phyloP scores from a whole-genome alignment of 2,113 vertebrate species.

The Eurystomus gularis region DNA sequence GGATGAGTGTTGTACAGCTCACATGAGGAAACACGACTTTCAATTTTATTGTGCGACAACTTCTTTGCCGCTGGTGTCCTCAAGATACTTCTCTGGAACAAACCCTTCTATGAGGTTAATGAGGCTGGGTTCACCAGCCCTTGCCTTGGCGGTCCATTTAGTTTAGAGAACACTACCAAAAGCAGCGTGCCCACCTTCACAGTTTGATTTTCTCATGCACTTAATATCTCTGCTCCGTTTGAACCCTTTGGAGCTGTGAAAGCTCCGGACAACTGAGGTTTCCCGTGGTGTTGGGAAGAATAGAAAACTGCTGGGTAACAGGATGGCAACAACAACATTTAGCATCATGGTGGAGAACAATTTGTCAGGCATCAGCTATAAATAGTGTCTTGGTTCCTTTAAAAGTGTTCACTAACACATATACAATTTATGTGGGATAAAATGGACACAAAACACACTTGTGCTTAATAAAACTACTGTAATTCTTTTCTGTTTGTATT shows the following conservation, averaged over 20 bases:
- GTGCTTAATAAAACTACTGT: neutral
- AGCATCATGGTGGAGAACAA: accelerated
- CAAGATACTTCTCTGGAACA: neutral
- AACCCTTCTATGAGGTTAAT: neutral
- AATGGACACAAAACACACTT: neutral
- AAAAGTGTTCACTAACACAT: neutral
- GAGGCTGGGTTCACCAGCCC: neutral
- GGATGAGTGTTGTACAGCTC: neutral
- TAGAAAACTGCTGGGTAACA: neutral
- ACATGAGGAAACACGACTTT: neutral
- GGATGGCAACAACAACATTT: neutral
- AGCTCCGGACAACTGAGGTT: neutral
- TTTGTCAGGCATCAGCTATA: neutral
- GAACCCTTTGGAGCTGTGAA: neutral
- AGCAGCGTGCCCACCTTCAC: neutral
- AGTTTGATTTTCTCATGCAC: neutral
- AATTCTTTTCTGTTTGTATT: neutral
- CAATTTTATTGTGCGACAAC: neutral
- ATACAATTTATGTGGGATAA: neutral
- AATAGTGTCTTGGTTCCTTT: neutral
- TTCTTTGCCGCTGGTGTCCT: neutral
- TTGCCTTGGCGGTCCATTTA: neutral
- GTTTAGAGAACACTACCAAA: neutral
- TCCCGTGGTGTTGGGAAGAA: neutral
- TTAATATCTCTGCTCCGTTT: neutral